Base-by-base conservation (phyloP, 2,797 vertebrate species). In the Betta splendens region DNA sequence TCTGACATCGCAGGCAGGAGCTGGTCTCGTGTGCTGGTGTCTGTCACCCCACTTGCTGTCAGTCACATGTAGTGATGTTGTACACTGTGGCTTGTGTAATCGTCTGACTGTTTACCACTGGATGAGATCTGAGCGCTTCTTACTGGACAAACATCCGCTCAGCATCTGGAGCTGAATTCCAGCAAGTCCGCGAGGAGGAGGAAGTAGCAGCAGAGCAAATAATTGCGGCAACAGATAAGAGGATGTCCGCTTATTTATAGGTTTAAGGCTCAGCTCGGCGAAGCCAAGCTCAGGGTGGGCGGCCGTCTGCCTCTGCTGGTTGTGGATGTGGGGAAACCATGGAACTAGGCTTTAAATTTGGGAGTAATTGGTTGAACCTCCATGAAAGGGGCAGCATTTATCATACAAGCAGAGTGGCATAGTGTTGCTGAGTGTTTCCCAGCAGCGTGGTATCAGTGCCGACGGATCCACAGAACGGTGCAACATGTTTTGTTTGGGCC, bases 61-160 rank as follows among this genome's bases (percentile, higher is more conserved):
- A 3, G 51, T 53, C 42, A 31, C 23, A 37, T 33, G 37, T 54
- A 35, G 33, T 49, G 3, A 16, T 3, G 56, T 12, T 8, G 9
- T 29, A 29, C 28, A 2, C 28, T 10, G 9, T 32, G 31, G 40
- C 51, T n/a, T 55, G 55, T 55, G 25, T 69, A 65, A 61, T 57
- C 53, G 43, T 45, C 56, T 67, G 23, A 47, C 7, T 35, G 49
- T 38, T 9, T 25, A 26, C 46, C 47, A 47, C 39, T 4, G 21
- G 32, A 36, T 53, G 11, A 20, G 17, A 50, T 32, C 31, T 4
- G 12, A 16, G 52, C n/a, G 3, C 23, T 45, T 25, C 17, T 26
- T 57, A 44, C 44, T 31, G 49, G 58, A 53, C 53, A 56, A 68
- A 71, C 64, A 49, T 69, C 64, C 21, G 10, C 58, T 54, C 21